Evolutionary conservation across 2,797 vertebrate species (phyloP), one percentile per base, ranked within the genome.

Genomic region (Scarus forsteni): DNA sequence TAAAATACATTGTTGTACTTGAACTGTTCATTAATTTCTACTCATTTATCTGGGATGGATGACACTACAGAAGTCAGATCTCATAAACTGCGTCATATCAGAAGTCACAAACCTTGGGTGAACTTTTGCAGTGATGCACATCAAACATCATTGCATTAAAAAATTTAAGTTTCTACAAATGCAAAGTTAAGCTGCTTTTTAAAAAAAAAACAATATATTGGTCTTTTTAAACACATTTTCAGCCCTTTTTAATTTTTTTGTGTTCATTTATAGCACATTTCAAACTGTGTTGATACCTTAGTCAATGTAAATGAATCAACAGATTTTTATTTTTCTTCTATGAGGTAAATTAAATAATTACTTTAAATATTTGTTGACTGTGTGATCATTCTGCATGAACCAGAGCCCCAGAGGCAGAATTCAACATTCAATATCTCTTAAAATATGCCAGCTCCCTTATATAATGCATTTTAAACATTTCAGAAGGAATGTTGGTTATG

Each of bases 231-330:
- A 27, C 10, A 39, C 1, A 48, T 52, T 43, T 53, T 58, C n/a
- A 10, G 15, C 16, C 5, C 8, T 2, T 48, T 53, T 43, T 27
- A 1, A 54, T 46, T n/a, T 0, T 42, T 13, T 6, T 57, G 50
- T 11, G 43, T 68, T 66, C 27, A 66, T 77, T 50, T 62, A 54
- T 50, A 14, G 69, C 3, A 44, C 1, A 46, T 40, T 43, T 46
- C 1, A 57, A 66, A 18, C 50, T 69, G 8, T 61, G 4, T 67
- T 40, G 11, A 56, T 73, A 43, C 36, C 15, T 63, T 70, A 39
- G 44, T 58, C 11, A 42, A 36, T 74, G 45, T 72, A 79, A 74
- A 80, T 79, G 54, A 71, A 56, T 66, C 13, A 58, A 48, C 6
- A 60, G 15, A 63, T 70, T 8, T 44, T 55, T 83, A 73, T 69